Base-by-base conservation (phyloP, 1,140 invertebrate species). In the Nylanderia fulva region DNA sequence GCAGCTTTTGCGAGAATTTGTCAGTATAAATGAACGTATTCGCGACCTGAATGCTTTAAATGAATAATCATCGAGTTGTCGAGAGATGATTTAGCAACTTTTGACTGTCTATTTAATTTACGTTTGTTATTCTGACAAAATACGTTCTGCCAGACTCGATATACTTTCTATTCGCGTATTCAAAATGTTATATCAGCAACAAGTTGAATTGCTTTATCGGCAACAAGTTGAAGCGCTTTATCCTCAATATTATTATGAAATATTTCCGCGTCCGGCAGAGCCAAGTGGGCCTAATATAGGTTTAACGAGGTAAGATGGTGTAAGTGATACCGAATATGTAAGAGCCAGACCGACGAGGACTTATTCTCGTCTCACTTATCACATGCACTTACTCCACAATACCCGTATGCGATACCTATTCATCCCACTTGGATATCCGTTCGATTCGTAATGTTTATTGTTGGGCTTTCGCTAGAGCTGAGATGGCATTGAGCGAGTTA, bases 381-480 rank as follows among this genome's bases (percentile, higher is more conserved):
- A 85, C 75, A 27, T 75, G 75, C 88, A 89, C 88, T 88, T 88
- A 88, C 86, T 60, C 84, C 88, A 89, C 87, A 27, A 48, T 88
- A 88, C 76, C 84, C 58, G 45, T 56, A 74, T 75, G 58, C 39
- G 13, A 79, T 71, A 21, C 24, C 29, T 33, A n/a, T n/a, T n/a
- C 58, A 24, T 42, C 6, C 63, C 77, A 71, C 36, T 45, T 69
- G 66, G 39, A 82, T n/a, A n/a, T 64, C 29, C 68, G 74, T 86
- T 80, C 66, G 33, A 84, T 86, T 72, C 82, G 61, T 84, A 75
- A 33, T 86, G 72, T 86, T 86, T 86, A 82, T 89, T 68, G 90
- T 85, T 90, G 90, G 68, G 86, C 87, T 90, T 90, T 86, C 48
- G 84, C 86, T 90, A 90, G 63, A 90, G 86, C 84, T 88, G 76